These are phyloP conservation scores for Drosophila simulans DNA, from an alignment of 1,140 invertebrate genomes.

Conservation along the genomic window DNA sequence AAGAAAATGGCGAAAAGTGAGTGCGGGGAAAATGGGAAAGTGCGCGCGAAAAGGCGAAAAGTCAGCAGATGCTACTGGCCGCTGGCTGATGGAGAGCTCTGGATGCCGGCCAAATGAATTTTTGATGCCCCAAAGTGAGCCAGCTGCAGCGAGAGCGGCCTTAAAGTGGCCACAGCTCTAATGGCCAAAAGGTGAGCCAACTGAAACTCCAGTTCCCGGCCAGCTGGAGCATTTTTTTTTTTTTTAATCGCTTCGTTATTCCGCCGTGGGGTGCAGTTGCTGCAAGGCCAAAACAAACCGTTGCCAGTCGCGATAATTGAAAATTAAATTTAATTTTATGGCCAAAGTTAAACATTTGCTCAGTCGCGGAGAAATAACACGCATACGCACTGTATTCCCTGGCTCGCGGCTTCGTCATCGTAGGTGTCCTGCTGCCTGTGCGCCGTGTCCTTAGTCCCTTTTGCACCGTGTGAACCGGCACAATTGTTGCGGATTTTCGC, in stretches of 20 bases:
- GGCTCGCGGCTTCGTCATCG: conserved; percentile 26
- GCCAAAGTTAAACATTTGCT: conserved; percentile 72
- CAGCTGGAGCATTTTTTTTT: conserved; percentile 28
- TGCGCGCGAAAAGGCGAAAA: conserved; percentile 10
- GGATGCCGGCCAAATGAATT: conserved; percentile 31
- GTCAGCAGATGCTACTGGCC: conserved; percentile 43
- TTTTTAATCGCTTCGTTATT: conserved; percentile 34
- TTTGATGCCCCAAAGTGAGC: conserved; percentile 56
- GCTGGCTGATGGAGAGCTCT: conserved; percentile 27
- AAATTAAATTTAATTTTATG: conserved; percentile 83
- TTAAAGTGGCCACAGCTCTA: conserved; percentile 51
- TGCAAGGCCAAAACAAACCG: conserved; percentile 22
- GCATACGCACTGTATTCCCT: conserved; percentile 23
- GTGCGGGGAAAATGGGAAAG: too few relatives aligned
- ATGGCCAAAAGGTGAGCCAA: conserved; percentile 30
- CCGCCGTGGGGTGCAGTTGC: conserved; percentile 8
- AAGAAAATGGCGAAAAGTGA: too few relatives aligned
- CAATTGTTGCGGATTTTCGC: conserved; percentile 76
- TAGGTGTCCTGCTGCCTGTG: conserved; percentile 23
- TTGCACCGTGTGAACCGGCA: conserved; percentile 47
- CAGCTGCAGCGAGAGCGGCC: conserved; percentile 36
- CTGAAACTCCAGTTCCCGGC: background rate
- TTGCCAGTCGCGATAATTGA: conserved; percentile 74
- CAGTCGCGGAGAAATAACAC: conserved; percentile 8
- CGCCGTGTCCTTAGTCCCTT: conserved; percentile 7